Evolutionary conservation across 2,113 vertebrate species (phyloP).

Genomic region (Platycercus adscitus): DNA sequence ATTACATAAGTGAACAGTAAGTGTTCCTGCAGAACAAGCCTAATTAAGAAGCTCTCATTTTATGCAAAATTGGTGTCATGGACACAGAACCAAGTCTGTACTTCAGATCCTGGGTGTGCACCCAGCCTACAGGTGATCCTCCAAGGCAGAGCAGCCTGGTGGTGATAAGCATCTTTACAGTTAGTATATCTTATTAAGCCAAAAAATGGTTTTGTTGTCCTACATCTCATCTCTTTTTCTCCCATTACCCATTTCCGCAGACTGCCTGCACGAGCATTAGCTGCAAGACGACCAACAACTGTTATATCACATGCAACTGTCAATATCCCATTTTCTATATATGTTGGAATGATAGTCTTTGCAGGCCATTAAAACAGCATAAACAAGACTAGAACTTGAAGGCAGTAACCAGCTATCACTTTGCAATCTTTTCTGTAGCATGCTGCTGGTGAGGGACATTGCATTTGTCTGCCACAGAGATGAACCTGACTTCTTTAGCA

Average conservation of each 20-base stretch:
- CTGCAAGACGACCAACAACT: background rate
- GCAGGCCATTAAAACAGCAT: background rate
- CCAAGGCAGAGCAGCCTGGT: background rate
- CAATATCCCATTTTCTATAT: background rate
- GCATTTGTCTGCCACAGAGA: background rate
- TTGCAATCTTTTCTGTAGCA: background rate
- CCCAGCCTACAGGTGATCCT: background rate
- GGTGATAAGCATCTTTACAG: background rate
- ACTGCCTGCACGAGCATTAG: background rate
- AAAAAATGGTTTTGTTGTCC: background rate
- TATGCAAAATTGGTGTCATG: background rate
- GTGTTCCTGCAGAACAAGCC: background rate
- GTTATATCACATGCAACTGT: background rate
- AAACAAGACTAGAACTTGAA: background rate
- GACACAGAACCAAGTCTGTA: background rate
- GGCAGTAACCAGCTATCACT: background rate
- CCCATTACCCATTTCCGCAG: background rate
- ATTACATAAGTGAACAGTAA: constrained; percentile 21
- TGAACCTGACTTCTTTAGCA: background rate
- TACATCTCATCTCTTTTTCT: background rate
- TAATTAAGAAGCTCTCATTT: background rate
- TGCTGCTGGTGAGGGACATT: background rate
- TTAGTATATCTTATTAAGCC: background rate
- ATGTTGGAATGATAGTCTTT: background rate
- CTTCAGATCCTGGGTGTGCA: background rate